phyloP scores from a whole-genome alignment of 92 coral and sea anemone genomes.

The Zoanthus sociatus region DNA sequence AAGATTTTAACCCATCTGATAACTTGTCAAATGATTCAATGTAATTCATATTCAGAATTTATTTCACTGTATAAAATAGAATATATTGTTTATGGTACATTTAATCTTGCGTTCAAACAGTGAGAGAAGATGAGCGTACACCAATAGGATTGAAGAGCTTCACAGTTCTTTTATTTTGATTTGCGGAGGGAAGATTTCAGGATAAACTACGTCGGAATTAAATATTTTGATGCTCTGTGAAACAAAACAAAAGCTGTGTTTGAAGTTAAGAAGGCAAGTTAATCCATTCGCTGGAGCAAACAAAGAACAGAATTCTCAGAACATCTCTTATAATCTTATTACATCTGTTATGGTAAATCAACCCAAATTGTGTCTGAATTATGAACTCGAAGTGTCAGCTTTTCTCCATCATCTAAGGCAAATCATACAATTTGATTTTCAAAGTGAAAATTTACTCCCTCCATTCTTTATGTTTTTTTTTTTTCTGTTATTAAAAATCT shows the following conservation, averaged over 20 bases:
- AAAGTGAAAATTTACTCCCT: too few species aligned
- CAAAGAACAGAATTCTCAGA: too few species aligned
- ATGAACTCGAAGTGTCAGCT: too few species aligned
- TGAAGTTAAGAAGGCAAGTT: neutral
- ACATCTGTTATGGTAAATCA: too few species aligned
- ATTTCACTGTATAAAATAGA: neutral
- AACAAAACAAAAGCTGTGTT: neutral
- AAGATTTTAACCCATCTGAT: neutral
- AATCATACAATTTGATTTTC: too few species aligned
- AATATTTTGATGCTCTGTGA: neutral
- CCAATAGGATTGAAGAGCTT: conserved; percentile 24
- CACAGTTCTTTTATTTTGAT: neutral
- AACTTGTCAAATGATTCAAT: neutral
- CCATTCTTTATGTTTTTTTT: too few species aligned
- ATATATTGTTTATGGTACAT: neutral
- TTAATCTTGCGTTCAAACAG: conserved; percentile 4
- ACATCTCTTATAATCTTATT: too few species aligned
- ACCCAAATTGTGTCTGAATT: too few species aligned
- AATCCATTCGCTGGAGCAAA: too few species aligned
- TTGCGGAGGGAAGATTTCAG: conserved; percentile 1
- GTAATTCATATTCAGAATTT: conserved; percentile 1
- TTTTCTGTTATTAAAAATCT: too few species aligned
- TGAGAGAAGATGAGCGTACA: neutral
- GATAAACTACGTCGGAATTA: neutral
- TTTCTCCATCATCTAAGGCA: too few species aligned